These are phyloP conservation scores for Yponomeuta plumbellus DNA, from an alignment of 2,888 invertebrate species.

Conservation along the genomic window DNA sequence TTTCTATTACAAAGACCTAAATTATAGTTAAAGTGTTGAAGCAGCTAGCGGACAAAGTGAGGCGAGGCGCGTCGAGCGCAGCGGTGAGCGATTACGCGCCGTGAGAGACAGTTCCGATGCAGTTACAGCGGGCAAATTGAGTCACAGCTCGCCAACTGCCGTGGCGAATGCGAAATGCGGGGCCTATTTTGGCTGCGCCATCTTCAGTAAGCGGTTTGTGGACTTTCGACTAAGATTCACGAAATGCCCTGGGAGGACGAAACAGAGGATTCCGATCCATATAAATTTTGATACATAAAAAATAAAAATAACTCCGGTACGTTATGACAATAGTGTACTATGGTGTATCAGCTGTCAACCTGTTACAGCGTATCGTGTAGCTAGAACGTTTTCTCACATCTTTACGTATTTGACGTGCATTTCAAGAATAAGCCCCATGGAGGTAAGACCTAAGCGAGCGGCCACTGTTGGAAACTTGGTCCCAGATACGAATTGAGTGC, in stretches of 20 bases:
- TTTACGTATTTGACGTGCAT: too few relatives aligned
- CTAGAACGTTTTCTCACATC: too few relatives aligned
- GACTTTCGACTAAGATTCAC: not conserved
- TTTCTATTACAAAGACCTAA: not conserved
- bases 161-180: conserved; percentile 14
- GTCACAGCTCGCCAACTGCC: conserved; percentile 32
- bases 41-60: not conserved
- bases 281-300: too few relatives aligned
- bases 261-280: too few relatives aligned
- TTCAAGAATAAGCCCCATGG: conserved; percentile 10
- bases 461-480: conserved; percentile 10
- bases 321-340: too few relatives aligned
- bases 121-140: conserved; percentile 73
- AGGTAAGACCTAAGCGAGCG: conserved; percentile 10
- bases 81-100: conserved; percentile 31
- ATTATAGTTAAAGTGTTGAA: not conserved
- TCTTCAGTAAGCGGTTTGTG: too few relatives aligned
- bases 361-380: too few relatives aligned
- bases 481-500: conserved; percentile 14
- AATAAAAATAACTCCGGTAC: too few relatives aligned
- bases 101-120: conserved; percentile 47
- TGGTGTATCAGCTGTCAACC: too few relatives aligned
- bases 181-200: conserved; percentile 4
- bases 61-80: conserved; percentile 39
- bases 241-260: not conserved